These are phyloP conservation scores for Xenopus borealis DNA, from an alignment of 2,113 vertebrate genomes.

Conservation along the genomic window DNA sequence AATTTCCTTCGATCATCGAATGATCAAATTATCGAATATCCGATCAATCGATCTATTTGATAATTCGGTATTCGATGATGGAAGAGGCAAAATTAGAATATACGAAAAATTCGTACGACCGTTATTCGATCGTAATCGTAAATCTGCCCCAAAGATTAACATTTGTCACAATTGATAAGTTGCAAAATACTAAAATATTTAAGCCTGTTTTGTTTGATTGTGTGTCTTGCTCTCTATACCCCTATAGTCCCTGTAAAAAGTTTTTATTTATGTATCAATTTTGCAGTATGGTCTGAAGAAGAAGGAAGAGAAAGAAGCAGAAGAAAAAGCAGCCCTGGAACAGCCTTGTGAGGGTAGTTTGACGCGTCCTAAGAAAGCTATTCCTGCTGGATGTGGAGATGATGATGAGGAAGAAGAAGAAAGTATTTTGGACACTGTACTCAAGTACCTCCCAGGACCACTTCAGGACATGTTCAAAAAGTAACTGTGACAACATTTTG, in stretches of 20 bases:
- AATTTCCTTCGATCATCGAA: too few species aligned
- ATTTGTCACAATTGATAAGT: too few species aligned
- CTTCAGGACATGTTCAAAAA: conserved; percentile 99
- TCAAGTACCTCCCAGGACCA: conserved; percentile 94
- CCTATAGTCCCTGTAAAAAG: not conserved
- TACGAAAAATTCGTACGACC: too few species aligned
- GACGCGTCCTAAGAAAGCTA: conserved; percentile 93
- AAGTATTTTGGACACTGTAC: conserved; percentile 96
- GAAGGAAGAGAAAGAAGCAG: conserved; percentile 96
- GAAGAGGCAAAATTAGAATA: too few species aligned
- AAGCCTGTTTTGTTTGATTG: too few species aligned
- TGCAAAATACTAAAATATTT: too few species aligned
- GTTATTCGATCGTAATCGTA: too few species aligned
- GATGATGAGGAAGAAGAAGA: conserved; percentile 93
- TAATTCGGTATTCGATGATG: too few species aligned
- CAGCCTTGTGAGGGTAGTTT: conserved; percentile 94
- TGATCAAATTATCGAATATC: too few species aligned
- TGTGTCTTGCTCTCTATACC: too few species aligned
- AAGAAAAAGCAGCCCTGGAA: conserved; percentile 95
- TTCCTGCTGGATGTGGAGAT: conserved; percentile 88
- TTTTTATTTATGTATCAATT: not conserved
- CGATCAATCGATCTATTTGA: too few species aligned
- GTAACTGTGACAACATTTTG: conserved; percentile 64
- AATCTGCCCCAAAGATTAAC: too few species aligned
- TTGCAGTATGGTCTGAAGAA: conserved; percentile 94